phyloP scores from a whole-genome alignment of 2,797 vertebrate species.

The Miichthys miiuy region DNA sequence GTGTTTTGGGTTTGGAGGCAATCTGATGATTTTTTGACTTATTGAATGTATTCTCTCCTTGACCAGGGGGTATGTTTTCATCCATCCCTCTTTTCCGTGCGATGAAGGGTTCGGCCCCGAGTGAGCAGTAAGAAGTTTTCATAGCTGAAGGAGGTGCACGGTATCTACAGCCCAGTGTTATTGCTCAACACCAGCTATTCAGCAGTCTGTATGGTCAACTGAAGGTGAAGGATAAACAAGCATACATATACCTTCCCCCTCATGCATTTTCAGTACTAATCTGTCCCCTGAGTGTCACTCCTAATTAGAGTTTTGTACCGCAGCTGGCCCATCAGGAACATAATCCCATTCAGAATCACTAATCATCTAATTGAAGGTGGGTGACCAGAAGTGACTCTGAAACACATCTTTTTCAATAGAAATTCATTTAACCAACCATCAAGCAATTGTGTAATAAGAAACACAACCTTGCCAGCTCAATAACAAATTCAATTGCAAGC shows the following conservation, averaged over 20 bases:
- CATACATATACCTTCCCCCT: slow-evolving; percentile 18
- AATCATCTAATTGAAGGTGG: slow-evolving; percentile 55
- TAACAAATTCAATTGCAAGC: slow-evolving; percentile 61
- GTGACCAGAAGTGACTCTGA: slow-evolving; percentile 59
- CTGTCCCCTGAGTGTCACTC: slow-evolving; percentile 62
- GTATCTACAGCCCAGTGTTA: slow-evolving; percentile 21
- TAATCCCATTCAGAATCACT: slow-evolving; percentile 66
- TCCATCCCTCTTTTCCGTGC: slow-evolving; percentile 64
- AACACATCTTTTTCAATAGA: slow-evolving; percentile 59
- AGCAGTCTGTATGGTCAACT: slow-evolving; percentile 27
- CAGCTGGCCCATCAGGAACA: slow-evolving; percentile 75
- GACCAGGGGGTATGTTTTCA: slow-evolving; percentile 73
- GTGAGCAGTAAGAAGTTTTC: slow-evolving; percentile 74
- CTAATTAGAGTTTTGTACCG: slow-evolving; percentile 68
- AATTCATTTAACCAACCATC: slow-evolving; percentile 65
- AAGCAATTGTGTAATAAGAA: slow-evolving; percentile 46
- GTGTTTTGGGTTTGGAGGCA: slow-evolving; percentile 67
- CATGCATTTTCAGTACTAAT: slow-evolving; percentile 48
- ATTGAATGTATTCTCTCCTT: slow-evolving; percentile 77
- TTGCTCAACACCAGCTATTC: slow-evolving; percentile 25
- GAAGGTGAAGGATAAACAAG: slow-evolving; percentile 42
- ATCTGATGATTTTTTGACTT: slow-evolving; percentile 83
- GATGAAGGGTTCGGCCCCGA: slow-evolving; percentile 70
- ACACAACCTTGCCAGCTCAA: slow-evolving; percentile 48
- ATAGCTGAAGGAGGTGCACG: slow-evolving; percentile 48